Evolutionary conservation across 2,797 vertebrate species (phyloP).

Genomic region (Microctenopoma lineatum): DNA sequence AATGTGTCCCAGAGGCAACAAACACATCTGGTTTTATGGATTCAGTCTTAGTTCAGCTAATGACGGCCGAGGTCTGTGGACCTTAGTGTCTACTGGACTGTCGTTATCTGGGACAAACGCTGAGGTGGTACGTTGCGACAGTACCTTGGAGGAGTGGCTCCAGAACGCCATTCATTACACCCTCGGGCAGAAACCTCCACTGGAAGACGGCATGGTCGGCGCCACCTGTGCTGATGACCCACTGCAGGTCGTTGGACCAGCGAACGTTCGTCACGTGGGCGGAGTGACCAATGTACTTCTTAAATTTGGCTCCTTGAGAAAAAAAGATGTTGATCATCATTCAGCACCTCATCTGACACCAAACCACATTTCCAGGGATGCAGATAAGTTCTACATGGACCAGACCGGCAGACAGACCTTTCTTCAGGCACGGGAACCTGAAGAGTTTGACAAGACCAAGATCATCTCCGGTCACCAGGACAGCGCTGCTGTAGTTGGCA

Average conservation of each 20-base stretch:
- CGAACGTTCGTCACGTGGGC: slow-evolving; percentile 96
- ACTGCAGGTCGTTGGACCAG: slow-evolving; percentile 96
- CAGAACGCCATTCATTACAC: slow-evolving; percentile 88
- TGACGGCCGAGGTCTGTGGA: too few species aligned
- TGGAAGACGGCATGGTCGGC: slow-evolving; percentile 97
- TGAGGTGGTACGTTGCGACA: background rate
- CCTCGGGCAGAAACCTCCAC: slow-evolving; percentile 96
- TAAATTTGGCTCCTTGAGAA: slow-evolving; percentile 91
- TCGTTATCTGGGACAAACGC: background rate
- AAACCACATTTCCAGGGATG: too few species aligned
- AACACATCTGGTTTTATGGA: background rate
- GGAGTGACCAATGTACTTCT: slow-evolving; percentile 95
- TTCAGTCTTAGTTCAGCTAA: too few species aligned
- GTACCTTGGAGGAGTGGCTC: slow-evolving; percentile 91
- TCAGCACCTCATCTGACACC: too few species aligned
- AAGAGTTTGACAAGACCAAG: slow-evolving; percentile 94
- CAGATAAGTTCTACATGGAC: background rate
- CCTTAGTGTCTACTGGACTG: too few species aligned
- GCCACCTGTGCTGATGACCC: slow-evolving; percentile 94
- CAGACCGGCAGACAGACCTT: slow-evolving; percentile 76
- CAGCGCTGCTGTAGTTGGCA: slow-evolving; percentile 91
- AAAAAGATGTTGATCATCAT: background rate
- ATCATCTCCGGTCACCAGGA: slow-evolving; percentile 92
- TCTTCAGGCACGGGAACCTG: slow-evolving; percentile 93
- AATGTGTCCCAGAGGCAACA: background rate